A percentile compares a stretch with the other conserved stretches of the same genome.
These are phyloP conservation scores for Pachyrhynchus sulphureomaculatus DNA, from an alignment of 1,140 invertebrate genomes.

Conservation along the genomic window DNA sequence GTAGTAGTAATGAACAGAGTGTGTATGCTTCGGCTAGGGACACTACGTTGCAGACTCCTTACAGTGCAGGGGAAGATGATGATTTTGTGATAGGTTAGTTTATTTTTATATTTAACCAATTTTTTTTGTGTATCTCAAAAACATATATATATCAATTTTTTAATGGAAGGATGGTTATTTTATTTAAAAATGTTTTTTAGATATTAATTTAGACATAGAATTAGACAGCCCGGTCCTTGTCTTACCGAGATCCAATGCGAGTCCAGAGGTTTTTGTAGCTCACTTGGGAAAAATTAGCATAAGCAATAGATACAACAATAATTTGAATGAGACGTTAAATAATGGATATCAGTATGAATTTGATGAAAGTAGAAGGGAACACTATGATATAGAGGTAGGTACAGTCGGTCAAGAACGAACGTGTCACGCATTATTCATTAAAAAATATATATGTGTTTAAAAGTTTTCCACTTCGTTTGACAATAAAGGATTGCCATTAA, in stretches of 20 bases:
- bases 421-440: no score
- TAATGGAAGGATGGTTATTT: no score
- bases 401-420: no score
- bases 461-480: no score
- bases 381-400: slow-evolving; percentile 60
- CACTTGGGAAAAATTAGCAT: slow-evolving; percentile 88
- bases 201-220: slow-evolving; percentile 67
- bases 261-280: slow-evolving; percentile 84
- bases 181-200: slow-evolving; percentile 11
- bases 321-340: slow-evolving; percentile 10
- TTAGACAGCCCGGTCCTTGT: slow-evolving; percentile 90
- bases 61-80: slow-evolving; percentile 50
- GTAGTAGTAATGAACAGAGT: slow-evolving; percentile 49
- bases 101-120: no score
- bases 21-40: slow-evolving; percentile 44
- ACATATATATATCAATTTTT: no score
- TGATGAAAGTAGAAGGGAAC: slow-evolving; percentile 48
- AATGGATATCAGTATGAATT: slow-evolving; percentile 29
- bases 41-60: slow-evolving; percentile 50
- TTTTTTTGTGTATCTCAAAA: no score
- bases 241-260: slow-evolving; percentile 72
- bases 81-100: slow-evolving; percentile 46
- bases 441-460: no score
- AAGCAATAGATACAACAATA: slow-evolving; percentile 48
- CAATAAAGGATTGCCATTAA: no score